phyloP scores from a whole-genome alignment of 1,140 invertebrate genomes.

The Drosophila novamexicana region DNA sequence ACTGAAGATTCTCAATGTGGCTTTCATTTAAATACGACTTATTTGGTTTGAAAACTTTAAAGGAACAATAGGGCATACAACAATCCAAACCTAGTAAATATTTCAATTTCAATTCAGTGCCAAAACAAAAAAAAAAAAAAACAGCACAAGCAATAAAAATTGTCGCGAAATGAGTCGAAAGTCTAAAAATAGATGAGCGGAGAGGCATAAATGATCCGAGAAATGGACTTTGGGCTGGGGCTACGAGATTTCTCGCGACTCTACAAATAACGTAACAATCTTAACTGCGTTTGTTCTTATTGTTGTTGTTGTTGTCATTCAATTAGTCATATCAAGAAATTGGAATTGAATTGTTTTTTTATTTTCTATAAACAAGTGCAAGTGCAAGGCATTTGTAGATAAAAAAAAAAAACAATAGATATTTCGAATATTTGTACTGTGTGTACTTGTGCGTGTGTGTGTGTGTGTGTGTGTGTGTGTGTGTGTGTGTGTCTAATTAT shows the following conservation, averaged over 20 bases:
- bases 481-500: conserved; percentile 15
- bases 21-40: no score
- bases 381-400: conserved; percentile 26
- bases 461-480: neutral
- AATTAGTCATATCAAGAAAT: conserved; percentile 35
- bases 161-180: conserved; percentile 24
- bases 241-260: neutral
- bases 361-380: conserved; percentile 17
- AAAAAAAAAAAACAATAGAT: neutral
- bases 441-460: neutral
- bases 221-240: conserved; percentile 6
- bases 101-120: conserved; percentile 23
- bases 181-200: conserved; percentile 6
- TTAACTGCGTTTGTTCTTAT: conserved; percentile 1
- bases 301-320: conserved; percentile 20
- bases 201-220: neutral
- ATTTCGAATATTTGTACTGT: neutral
- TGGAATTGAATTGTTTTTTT: conserved; percentile 12
- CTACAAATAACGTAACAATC: neutral
- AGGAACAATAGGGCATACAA: no score
- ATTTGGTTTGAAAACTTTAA: no score
- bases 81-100: no score
- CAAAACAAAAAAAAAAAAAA: conserved; percentile 7
- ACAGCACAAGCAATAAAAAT: neutral
- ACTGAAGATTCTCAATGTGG: no score